Conservation (phyloP, 2,113 vertebrate genomes). For the Macquaria ambigua region DNA sequence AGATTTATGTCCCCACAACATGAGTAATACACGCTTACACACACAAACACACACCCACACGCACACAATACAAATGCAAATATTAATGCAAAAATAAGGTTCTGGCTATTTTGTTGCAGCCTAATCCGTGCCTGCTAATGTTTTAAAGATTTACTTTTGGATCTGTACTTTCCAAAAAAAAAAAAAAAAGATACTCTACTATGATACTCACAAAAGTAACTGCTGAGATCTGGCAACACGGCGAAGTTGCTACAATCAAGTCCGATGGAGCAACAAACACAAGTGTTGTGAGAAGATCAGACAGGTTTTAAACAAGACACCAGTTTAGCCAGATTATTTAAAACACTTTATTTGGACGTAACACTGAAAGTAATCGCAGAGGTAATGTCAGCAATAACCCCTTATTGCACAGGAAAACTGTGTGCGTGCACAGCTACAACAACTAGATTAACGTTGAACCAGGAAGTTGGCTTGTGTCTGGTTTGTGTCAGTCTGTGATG, state of each 20-base stretch:
- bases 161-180: too few relatives aligned
- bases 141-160: not conserved
- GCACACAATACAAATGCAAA: not conserved
- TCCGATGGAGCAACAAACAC: too few relatives aligned
- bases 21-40: too few relatives aligned
- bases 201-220: not conserved
- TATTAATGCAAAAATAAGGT: not conserved
- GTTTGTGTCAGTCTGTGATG: constrained; percentile 8
- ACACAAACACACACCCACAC: constrained; percentile 12
- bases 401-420: not conserved
- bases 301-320: too few relatives aligned
- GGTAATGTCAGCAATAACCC: not conserved
- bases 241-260: too few relatives aligned
- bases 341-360: not conserved
- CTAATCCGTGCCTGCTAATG: not conserved
- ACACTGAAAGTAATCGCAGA: not conserved
- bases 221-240: too few relatives aligned
- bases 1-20: too few relatives aligned
- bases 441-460: not conserved
- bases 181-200: too few relatives aligned
- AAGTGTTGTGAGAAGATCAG: too few relatives aligned
- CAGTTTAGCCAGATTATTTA: not conserved
- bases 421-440: not conserved
- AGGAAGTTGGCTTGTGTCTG: not conserved
- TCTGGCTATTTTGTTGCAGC: not conserved